Evolutionary conservation across 2,113 vertebrate species (phyloP).

Genomic region (Noctilio leporinus): DNA sequence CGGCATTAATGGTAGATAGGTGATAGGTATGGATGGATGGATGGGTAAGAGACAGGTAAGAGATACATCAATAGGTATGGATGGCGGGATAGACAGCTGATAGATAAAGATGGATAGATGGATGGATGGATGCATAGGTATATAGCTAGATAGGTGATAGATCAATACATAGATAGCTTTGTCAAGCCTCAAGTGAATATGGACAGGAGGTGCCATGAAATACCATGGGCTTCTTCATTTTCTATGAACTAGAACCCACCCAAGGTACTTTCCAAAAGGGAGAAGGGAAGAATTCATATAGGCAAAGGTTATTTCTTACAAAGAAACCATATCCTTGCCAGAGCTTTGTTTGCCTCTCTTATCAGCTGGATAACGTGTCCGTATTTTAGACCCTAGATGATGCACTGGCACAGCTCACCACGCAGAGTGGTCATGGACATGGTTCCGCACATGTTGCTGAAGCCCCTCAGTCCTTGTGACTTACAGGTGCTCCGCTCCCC

Average conservation of each 20-base stretch:
- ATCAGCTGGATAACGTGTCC: background rate
- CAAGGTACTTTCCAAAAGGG: background rate
- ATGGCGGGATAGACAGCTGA: background rate
- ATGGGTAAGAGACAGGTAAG: background rate
- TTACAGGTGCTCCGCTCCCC: background rate
- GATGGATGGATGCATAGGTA: too few species aligned
- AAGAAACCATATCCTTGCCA: background rate
- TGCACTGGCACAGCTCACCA: accelerated
- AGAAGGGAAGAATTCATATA: too few species aligned
- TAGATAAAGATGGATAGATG: too few species aligned
- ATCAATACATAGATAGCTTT: too few species aligned
- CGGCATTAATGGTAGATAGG: too few species aligned
- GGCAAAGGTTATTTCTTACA: background rate
- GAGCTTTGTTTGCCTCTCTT: background rate
- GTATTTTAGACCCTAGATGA: accelerated
- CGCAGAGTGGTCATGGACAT: accelerated
- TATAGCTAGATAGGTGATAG: background rate
- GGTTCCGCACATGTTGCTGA: accelerated
- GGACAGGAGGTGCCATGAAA: background rate
- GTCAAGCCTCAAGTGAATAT: background rate
- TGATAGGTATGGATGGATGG: background rate
- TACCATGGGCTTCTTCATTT: too few species aligned
- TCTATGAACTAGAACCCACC: background rate
- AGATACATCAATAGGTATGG: background rate
- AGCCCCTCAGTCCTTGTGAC: accelerated